Evolutionary conservation across 1,140 invertebrate genomes (phyloP), one percentile per base, ranked within the genome.

Genomic region (Philopotamus ludificatus): DNA sequence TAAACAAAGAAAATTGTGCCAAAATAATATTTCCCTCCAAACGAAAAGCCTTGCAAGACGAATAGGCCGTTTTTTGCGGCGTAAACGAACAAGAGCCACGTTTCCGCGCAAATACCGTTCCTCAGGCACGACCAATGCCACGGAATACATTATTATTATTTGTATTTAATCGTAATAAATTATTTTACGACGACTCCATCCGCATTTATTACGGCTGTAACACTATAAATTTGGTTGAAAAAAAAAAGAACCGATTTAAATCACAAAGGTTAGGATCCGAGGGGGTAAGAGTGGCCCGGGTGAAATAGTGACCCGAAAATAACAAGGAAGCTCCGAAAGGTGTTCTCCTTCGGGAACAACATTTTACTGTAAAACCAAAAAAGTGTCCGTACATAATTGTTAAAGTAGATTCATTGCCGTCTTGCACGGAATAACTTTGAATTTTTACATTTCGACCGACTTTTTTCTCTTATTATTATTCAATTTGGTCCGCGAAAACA

Each of bases 361-460:
- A 34, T 34, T 34, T 34, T 34, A 34, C 28, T 12, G 28, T 34
- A 12, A 12, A 34, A 34, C 4, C 47, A 4, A 50, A 50, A 21
- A 21, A 50, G 21, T 21, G 47, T 50, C 47, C 47, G 47, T 50
- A 50, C 22, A 50, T 50, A 50, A 50, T 50, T 50, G 47, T 50
- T 50, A 50, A 22, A 21, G 47, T 50, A 21, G 47, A 50, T 50
- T 50, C 47, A 50, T 50, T 50, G 47, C 47, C 12, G 12, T 34
- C 28, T 34, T 34, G 4, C 28, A 34, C 4, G 12, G 12, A n/a
- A n/a, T n/a, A n/a, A n/a, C n/a, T n/a, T n/a, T n/a, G n/a, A n/a
- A n/a, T n/a, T n/a, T n/a, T n/a, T n/a, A n/a, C n/a, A n/a, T n/a
- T n/a, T n/a, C n/a, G n/a, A n/a, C n/a, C n/a, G n/a, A n/a, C n/a